Base-by-base conservation (phyloP, 53 echinoderm and acorn worm genomes). In the Crossaster papposus region DNA sequence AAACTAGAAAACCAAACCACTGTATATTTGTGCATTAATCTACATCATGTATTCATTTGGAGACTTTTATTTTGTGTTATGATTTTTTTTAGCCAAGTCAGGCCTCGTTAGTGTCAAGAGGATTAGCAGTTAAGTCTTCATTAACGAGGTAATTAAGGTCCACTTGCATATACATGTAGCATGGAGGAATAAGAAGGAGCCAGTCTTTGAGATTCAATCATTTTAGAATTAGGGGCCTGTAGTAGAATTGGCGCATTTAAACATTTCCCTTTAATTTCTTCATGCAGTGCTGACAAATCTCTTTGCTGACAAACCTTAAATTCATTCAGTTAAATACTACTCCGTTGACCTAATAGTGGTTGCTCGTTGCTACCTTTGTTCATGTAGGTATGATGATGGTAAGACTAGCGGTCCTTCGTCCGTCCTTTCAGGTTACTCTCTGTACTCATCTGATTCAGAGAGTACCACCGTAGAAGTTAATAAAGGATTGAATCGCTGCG, bases 391-490 rank as follows among this genome's bases (percentile, higher is more conserved):
- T 72, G 51, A 31, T 30, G 74, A 73, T 17, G 85, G 51, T 9
- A 65, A 81, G 36, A 14, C 4, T 33, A 53, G 74, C n/a, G 79
- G 76, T 26, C 91, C 91, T 54, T 80, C 91, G 20, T 87, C 91
- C 7, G 70, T 91, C 23, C 52, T 58, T 9, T 91, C 94, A 28
- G 96, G 96, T n/a, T 96, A 86, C 73, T 93, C 96, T 2, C 71
- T 96, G 30, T 96, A 96, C 79, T 97, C 97, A 1, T 83, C 95
- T 0, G 97, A 94, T 73, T 92, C 96, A 14, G 95, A 96, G 14
- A 92, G 93, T 44, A 82, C 73, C 32, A 65, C 82, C 31, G 92
- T 91, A 64, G 80, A 55, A 81, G 81, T 94, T 28, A 94, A 94
- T 75, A 87, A 82, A 70, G 97, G 97, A 62, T 71, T 97, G 26